phyloP scores from a whole-genome alignment of 2,797 vertebrate genomes.

The Coregonus ussuriensis region DNA sequence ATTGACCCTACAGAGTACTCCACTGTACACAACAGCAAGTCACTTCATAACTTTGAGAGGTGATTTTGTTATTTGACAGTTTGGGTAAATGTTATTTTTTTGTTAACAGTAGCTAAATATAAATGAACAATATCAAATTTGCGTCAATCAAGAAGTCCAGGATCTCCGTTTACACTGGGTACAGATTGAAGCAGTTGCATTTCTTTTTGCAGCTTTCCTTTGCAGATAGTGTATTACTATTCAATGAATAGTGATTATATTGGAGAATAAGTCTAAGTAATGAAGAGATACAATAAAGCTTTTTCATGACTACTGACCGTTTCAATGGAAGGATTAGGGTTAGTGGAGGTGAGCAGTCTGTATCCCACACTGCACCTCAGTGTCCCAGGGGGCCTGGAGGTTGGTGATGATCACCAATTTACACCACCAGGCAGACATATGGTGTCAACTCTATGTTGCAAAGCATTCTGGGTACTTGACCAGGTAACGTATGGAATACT shows the following conservation, averaged over 20 bases:
- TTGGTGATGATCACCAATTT: conserved; percentile 7
- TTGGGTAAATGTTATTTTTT: not conserved
- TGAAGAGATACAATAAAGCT: not conserved
- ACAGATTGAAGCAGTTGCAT: not conserved
- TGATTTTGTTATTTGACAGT: not conserved
- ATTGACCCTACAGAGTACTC: not conserved
- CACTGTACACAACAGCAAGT: not conserved
- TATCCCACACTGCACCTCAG: conserved; percentile 42
- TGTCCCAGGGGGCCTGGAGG: conserved; percentile 56
- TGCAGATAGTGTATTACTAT: not conserved
- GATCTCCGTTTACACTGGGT: not conserved
- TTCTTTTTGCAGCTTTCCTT: not conserved
- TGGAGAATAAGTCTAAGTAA: not conserved
- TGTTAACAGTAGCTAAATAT: not conserved
- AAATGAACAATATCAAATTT: not conserved
- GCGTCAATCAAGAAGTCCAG: too few species aligned
- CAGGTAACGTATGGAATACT: not conserved
- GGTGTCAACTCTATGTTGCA: not conserved
- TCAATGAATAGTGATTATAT: not conserved
- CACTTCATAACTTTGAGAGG: not conserved
- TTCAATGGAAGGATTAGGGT: not conserved
- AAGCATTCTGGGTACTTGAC: conserved; percentile 17
- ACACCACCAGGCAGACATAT: not conserved
- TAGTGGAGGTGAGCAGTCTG: not conserved
- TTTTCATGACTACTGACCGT: not conserved